These are phyloP conservation scores for Drosophila miranda DNA, from an alignment of 1,140 invertebrate species.

Conservation along the genomic window DNA sequence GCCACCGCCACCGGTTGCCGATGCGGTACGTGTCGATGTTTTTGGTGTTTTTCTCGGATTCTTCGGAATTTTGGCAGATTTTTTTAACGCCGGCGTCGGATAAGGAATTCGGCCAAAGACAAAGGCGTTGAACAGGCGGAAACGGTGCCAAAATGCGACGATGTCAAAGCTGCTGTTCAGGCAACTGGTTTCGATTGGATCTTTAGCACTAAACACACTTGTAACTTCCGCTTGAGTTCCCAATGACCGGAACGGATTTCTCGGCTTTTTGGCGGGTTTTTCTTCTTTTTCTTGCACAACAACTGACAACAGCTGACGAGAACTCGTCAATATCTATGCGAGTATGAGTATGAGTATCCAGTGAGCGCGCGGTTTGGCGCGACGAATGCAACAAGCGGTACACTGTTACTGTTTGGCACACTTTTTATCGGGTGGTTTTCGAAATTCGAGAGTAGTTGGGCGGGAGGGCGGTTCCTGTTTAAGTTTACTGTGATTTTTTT, in stretches of 20 bases:
- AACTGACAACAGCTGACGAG: too few relatives aligned
- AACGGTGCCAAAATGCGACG: constrained; percentile 71
- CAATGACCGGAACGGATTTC: constrained; percentile 4
- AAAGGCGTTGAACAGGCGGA: constrained; percentile 59
- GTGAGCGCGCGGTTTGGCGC: background rate
- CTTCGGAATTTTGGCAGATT: constrained; percentile 82
- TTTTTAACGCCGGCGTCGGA: constrained; percentile 59
- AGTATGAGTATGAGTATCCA: too few relatives aligned
- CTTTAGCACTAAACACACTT: constrained; percentile 64
- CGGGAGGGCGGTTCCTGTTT: constrained; percentile 1
- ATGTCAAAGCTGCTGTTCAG: constrained; percentile 65
- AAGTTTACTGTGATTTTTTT: constrained; percentile 3
- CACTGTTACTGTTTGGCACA: constrained; percentile 27
- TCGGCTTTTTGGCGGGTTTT: constrained; percentile 52
- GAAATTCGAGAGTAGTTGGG: background rate
- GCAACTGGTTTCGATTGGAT: constrained; percentile 48
- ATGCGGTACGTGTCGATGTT: constrained; percentile 82
- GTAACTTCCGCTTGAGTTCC: constrained; percentile 44
- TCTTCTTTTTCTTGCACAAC: constrained; percentile 7
- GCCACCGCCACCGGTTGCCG: constrained; percentile 81
- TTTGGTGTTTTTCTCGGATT: constrained; percentile 82
- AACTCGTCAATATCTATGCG: too few relatives aligned
- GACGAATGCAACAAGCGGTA: constrained; percentile 1
- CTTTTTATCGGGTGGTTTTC: constrained; percentile 3
- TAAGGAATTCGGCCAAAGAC: constrained; percentile 64